A percentile compares a stretch with the other conserved stretches of the same genome.
Conservation (phyloP, 2,888 invertebrate genomes). For the Phengaris alcon region DNA sequence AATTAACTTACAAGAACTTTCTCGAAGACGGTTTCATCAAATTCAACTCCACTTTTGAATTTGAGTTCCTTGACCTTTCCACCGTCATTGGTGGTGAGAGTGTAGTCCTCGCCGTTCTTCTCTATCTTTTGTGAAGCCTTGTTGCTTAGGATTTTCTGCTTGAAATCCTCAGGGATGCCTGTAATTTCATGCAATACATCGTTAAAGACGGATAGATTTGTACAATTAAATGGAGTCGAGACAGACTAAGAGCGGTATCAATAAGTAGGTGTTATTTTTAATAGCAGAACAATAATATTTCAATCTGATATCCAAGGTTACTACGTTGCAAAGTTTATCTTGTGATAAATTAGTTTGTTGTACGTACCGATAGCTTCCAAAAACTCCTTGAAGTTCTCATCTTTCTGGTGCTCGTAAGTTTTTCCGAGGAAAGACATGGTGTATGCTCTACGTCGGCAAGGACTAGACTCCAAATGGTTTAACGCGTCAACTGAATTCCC, state of each 20-base stretch:
- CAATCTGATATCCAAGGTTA: neutral
- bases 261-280: neutral
- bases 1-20: neutral
- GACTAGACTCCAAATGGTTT: neutral
- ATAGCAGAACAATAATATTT: neutral
- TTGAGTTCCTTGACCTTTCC: neutral
- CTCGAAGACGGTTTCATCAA: neutral
- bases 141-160: conserved; percentile 9
- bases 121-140: neutral
- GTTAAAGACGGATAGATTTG: no score
- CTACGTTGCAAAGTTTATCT: neutral
- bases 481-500: neutral
- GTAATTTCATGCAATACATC: neutral
- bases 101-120: neutral
- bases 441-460: neutral
- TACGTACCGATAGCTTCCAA: conserved; percentile 46
- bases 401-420: conserved; percentile 45
- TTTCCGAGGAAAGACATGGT: conserved; percentile 49
- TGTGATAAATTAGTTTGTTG: neutral
- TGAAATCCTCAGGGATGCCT: conserved; percentile 11
- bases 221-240: no score
- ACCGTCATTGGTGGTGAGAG: neutral
- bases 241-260: neutral
- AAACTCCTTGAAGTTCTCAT: conserved; percentile 52
- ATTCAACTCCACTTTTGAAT: conserved; percentile 3